Evolutionary conservation across 2,797 vertebrate species (phyloP), one percentile per base, ranked within the genome.

Genomic region (Enteromius anoplus): DNA sequence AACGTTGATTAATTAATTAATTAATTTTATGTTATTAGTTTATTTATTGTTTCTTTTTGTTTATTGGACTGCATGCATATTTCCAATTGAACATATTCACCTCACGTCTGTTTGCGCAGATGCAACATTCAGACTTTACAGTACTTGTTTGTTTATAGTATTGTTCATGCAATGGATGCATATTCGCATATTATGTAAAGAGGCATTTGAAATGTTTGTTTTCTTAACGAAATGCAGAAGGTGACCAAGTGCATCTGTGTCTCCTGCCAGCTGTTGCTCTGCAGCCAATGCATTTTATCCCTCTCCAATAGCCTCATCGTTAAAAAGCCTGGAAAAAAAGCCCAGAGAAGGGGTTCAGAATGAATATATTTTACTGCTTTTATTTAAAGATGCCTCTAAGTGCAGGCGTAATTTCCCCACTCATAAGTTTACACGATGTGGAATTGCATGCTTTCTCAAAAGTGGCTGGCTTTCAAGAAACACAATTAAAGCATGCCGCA

Each of bases 381-480:
- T 86, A 85, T 88, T 88, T 85, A 70, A 81, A 88, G 88, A 75
- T 86, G 78, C 87, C 87, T 91, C 84, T 87, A 90, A 90, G 87
- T 85, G 87, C 86, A 76, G 85, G 78, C 84, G 58, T 88, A 88
- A 82, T 85, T 87, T 88, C 84, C 88, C 76, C 80, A 70, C 85
- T 81, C 6, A 71, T 83, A 86, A 84, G 70, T 88, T 78, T 85
- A 79, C 85, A 68, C 73, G 80, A 87, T 79, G 34, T 84, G 76
- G 75, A 84, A 80, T 81, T 60, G 82, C 55, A 85, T 78, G 51
- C 83, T 84, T 85, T 89, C 85, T 85, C 70, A 64, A 88, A 82
- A 75, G 55, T 82, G 78, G 85, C 85, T 76, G 9, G 88, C 85
- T 89, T 88, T 86, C 76, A 87, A 83, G 86, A 75, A 73, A 47